Base-by-base conservation (phyloP, 2,797 vertebrate genomes). In the Prionace glauca region DNA sequence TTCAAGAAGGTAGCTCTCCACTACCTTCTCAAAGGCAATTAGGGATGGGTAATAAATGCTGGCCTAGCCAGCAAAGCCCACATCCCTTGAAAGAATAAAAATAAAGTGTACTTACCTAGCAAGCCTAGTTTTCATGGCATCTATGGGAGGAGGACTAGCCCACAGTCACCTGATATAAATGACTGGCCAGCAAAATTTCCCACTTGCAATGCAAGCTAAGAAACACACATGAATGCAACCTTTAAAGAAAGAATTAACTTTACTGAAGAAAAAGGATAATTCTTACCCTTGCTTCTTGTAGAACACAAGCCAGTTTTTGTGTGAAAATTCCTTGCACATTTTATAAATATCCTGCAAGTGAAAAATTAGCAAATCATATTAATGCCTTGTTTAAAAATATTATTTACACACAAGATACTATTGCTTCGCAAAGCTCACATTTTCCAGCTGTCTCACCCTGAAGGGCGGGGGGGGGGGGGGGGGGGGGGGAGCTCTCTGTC, bases 251-350 rank as follows among this genome's bases (percentile, higher is more conserved):
- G 24, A 60, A n/a, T 86, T 41, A 86, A 95, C 60, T n/a, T 67
- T 7, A 86, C 45, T 67, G 74, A 86, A 87, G 50, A 16, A 36
- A 67, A 95, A 72, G 50, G 26, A 32, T 22, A 41, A 71, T 74
- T 45, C 98, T 98, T 96, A 99, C 99, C 99, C 98, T 12, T 98
- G 96, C 97, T 99, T 98, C 97, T 98, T 98, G 97, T 98, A 99
- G 97, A 99, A 99, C 69, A 99, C 98, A 88, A 99, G 97, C 99
- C 99, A 99, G 97, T 99, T 99, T 97, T 99, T 99, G 96, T 99
- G 98, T 62, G 99, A 97, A 97, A 99, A 99, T 96, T 99, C 98
- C 26, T 97, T 97, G 97, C 99, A 99, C 98, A 99, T 99, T 98
- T 98, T 99, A 96, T 98, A 97, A 96, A 16, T 96, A 29, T 96